A percentile compares a stretch with the other conserved stretches of the same genome.
Conservation (phyloP, 2,113 vertebrate genomes). For the Tetrax tetrax region DNA sequence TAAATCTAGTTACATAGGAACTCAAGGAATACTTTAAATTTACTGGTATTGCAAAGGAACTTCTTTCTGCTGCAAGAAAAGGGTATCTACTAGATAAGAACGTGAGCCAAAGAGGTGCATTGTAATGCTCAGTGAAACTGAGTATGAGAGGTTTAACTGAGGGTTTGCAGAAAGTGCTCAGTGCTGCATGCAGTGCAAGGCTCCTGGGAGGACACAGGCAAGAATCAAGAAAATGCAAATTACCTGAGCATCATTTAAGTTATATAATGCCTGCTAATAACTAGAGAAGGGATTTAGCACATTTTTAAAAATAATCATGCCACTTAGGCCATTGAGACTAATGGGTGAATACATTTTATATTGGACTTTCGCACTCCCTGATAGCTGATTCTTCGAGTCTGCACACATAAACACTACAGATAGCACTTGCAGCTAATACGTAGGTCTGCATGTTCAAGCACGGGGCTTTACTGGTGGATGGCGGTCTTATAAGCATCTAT, state of each 20-base stretch:
- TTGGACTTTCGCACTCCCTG: neutral
- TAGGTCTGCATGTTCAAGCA: neutral
- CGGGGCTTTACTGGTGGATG: neutral
- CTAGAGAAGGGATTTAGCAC: neutral
- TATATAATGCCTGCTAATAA: neutral
- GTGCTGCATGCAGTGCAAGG: neutral
- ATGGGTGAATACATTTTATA: neutral
- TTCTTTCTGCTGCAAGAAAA: neutral
- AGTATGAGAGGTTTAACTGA: fast-evolving
- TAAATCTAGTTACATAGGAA: neutral
- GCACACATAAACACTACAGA: neutral
- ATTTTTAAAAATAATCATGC: neutral
- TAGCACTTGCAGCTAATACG: neutral
- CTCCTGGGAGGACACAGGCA: neutral
- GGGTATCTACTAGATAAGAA: neutral
- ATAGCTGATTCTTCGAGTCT: neutral
- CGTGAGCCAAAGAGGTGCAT: neutral
- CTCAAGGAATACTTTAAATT: neutral
- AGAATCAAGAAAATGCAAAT: neutral
- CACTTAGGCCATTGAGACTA: neutral
- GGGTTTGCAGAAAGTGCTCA: neutral
- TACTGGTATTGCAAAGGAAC: neutral
- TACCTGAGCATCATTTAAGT: neutral
- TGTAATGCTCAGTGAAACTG: neutral
- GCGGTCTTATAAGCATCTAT: neutral